These are phyloP conservation scores for Hirtodrosophila confusa DNA, from an alignment of 2,888 invertebrate genomes.

Conservation along the genomic window DNA sequence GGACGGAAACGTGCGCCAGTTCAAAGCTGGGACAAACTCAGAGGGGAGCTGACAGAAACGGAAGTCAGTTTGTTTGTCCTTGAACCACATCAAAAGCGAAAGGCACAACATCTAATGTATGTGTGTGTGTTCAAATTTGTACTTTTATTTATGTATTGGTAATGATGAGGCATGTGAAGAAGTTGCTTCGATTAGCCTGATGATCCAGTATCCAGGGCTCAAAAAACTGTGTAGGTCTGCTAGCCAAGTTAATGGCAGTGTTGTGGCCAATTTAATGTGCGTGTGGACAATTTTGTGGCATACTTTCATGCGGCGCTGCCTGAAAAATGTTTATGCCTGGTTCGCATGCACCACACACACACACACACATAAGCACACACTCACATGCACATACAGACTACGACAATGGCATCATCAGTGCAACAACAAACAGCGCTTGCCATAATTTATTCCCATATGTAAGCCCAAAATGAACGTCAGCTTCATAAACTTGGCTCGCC, in stretches of 20 bases:
- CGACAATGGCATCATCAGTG: constrained; percentile 39
- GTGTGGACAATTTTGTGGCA: constrained; percentile 55
- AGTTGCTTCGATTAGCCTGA: constrained; percentile 33
- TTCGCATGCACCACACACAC: constrained; percentile 30
- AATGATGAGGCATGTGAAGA: constrained; percentile 26
- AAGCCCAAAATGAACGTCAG: constrained; percentile 38
- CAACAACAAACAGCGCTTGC: constrained; percentile 19
- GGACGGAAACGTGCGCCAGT: constrained; percentile 26
- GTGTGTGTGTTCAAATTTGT: background rate
- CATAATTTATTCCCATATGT: constrained; percentile 63
- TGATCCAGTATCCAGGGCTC: background rate
- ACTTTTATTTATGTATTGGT: constrained; percentile 31
- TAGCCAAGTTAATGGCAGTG: constrained; percentile 52
- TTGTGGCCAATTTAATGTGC: constrained; percentile 35
- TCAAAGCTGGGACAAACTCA: constrained; percentile 5
- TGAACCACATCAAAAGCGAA: constrained; percentile 21
- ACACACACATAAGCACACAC: constrained; percentile 4
- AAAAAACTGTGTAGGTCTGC: constrained; percentile 17
- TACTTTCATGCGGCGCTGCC: constrained; percentile 35
- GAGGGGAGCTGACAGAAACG: constrained; percentile 2
- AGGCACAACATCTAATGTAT: background rate
- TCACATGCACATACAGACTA: background rate
- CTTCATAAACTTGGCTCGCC: constrained; percentile 57
- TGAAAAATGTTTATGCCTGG: constrained; percentile 38
- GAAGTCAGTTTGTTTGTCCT: constrained; percentile 27